These are phyloP conservation scores for Callipepla californica DNA, from an alignment of 2,113 vertebrate genomes.

Conservation along the genomic window DNA sequence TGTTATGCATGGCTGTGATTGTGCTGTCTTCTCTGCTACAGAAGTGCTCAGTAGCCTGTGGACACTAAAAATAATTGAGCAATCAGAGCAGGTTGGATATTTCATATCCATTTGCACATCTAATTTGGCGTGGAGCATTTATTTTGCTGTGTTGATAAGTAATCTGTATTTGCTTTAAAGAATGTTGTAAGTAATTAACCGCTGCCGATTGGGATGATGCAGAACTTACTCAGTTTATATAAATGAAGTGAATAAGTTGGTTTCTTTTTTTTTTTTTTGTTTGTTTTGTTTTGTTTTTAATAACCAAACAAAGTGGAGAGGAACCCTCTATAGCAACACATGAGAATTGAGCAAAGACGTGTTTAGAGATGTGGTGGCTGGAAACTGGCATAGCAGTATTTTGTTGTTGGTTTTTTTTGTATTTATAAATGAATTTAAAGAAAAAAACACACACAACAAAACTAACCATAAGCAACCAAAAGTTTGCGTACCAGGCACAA, in stretches of 20 bases:
- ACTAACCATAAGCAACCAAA: background rate
- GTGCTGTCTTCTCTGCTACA: fast-evolving
- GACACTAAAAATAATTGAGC: background rate
- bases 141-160: background rate
- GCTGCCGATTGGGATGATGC: background rate
- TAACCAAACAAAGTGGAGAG: background rate
- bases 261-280: no score
- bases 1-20: background rate
- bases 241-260: background rate
- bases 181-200: background rate
- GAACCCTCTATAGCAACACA: background rate
- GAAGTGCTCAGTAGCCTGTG: background rate
- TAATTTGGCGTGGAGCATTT: background rate
- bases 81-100: background rate
- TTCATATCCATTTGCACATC: background rate
- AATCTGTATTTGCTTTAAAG: background rate
- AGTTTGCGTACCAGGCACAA: background rate
- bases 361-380: background rate
- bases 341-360: background rate
- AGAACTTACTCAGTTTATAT: background rate
- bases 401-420: background rate
- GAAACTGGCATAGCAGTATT: background rate
- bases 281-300: background rate
- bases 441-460: background rate
- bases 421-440: background rate